These are phyloP conservation scores for Manacus vitellinus DNA, from an alignment of 2,113 vertebrate species.

Conservation along the genomic window DNA sequence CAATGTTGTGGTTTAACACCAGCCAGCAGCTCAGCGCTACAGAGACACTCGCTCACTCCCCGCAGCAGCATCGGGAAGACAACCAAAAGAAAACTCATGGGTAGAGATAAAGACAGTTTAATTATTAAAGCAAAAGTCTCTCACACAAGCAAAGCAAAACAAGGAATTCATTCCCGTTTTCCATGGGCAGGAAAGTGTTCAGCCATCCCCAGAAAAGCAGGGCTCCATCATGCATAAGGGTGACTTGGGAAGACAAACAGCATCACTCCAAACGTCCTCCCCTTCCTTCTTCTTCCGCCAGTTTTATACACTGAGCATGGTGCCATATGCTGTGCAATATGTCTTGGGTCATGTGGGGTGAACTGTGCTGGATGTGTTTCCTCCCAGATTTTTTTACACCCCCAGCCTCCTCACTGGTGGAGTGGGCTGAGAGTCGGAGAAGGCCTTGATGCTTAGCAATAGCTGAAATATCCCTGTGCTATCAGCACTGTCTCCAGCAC, in stretches of 20 bases:
- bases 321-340: neutral
- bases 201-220: neutral
- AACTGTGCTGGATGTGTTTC: neutral
- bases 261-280: neutral
- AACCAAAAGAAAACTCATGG: neutral
- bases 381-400: neutral
- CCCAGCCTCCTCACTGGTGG: neutral
- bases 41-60: rapidly evolving
- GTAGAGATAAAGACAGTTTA: neutral
- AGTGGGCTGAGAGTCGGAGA: neutral
- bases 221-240: no score
- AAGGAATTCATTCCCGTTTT: neutral
- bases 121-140: neutral
- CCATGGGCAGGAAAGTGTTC: neutral
- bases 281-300: neutral
- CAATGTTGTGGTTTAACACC: neutral
- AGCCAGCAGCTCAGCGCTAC: neutral
- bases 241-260: neutral
- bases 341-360: neutral
- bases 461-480: neutral
- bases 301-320: neutral
- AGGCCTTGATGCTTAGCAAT: neutral
- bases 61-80: rapidly evolving
- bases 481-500: neutral
- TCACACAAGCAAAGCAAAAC: neutral